A percentile compares a stretch with the other conserved stretches of the same genome.
Conservation (phyloP, 2,113 vertebrate genomes). For the Alligator mississippiensis region DNA sequence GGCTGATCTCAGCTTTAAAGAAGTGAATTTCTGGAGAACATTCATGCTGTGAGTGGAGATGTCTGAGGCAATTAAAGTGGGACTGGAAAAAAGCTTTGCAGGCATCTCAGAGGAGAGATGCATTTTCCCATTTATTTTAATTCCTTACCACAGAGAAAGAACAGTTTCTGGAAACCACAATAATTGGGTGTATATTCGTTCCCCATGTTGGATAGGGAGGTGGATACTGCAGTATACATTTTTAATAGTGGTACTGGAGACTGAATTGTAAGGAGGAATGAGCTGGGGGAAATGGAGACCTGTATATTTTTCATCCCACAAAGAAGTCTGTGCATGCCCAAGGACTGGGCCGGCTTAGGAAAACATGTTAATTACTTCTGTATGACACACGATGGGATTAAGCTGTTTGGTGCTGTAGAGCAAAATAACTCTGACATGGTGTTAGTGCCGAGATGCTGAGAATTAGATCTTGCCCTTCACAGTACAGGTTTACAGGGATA, state of each 20-base stretch:
- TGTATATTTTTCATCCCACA: background rate
- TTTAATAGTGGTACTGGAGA: background rate
- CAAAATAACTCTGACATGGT: background rate
- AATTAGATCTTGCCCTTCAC: background rate
- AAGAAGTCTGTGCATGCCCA: background rate
- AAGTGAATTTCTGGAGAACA: background rate
- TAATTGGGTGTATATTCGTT: background rate
- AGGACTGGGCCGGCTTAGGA: background rate
- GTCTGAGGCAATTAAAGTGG: background rate
- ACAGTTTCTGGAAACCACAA: background rate
- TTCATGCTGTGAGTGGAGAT: background rate
- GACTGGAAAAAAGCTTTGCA: background rate
- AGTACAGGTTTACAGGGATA: background rate
- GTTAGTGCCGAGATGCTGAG: background rate
- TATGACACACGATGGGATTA: background rate
- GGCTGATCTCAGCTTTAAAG: background rate
- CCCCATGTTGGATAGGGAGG: background rate
- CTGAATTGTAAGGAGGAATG: background rate
- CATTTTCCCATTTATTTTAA: background rate
- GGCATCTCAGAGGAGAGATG: background rate
- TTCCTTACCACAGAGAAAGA: background rate
- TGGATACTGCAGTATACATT: background rate
- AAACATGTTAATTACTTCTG: background rate
- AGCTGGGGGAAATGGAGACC: background rate
- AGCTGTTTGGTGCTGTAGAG: rapidly evolving